These are phyloP conservation scores for Acrobasis suavella DNA, from an alignment of 2,888 invertebrate species.

Conservation along the genomic window DNA sequence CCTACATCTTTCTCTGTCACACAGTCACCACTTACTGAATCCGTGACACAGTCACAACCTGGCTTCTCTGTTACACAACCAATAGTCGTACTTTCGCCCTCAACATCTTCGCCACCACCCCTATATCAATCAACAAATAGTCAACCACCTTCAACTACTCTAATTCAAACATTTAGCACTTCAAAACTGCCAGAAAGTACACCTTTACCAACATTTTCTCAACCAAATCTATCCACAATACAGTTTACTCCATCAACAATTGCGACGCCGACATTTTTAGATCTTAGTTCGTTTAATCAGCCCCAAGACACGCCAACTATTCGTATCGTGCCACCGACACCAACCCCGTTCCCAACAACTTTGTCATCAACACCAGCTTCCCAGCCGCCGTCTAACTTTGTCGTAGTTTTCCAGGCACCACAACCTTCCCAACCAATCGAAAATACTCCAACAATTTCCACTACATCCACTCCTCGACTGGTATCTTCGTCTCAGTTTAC, in stretches of 20 bases:
- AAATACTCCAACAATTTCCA: conserved; percentile 6
- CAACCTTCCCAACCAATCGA: conserved; percentile 36
- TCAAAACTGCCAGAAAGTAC: conserved; percentile 8
- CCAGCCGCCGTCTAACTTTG: conserved; percentile 38
- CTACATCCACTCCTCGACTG: conserved; percentile 7
- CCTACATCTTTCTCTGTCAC: not conserved
- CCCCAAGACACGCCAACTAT: conserved; percentile 19
- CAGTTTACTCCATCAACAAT: conserved; percentile 16
- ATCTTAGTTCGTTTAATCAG: conserved; percentile 11
- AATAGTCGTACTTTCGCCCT: conserved; percentile 28
- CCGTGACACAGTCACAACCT: not conserved
- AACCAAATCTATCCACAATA: conserved; percentile 2
- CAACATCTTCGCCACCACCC: conserved; percentile 1
- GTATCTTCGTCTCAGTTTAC: not conserved
- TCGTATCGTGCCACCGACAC: conserved; percentile 18
- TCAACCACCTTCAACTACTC: conserved; percentile 5
- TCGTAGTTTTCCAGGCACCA: conserved; percentile 51
- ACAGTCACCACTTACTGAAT: conserved; percentile 1
- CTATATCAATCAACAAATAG: not conserved
- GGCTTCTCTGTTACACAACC: conserved; percentile 30
- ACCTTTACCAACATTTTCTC: conserved; percentile 6
- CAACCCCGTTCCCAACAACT: conserved; percentile 6
- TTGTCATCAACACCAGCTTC: conserved; percentile 20
- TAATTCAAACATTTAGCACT: conserved; percentile 10
- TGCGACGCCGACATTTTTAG: conserved; percentile 16